phyloP scores from a whole-genome alignment of 2,888 invertebrate species.

The Leucoptera coffeella region DNA sequence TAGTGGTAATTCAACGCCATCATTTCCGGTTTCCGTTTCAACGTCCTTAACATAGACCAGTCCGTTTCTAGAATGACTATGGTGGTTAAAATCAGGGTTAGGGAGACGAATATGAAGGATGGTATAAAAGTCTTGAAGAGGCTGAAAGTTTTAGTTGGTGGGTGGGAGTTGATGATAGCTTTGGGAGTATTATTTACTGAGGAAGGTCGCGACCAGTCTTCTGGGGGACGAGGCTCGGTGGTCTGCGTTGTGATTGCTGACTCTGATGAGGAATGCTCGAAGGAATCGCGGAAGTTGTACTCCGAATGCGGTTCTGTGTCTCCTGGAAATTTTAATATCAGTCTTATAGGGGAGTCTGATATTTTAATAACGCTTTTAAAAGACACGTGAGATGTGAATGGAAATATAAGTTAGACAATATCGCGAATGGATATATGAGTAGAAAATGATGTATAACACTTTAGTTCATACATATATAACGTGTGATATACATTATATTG shows the following conservation, averaged over 20 bases:
- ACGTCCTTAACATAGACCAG: slow-evolving; percentile 57
- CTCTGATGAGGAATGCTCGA: slow-evolving; percentile 76
- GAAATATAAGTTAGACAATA: too few relatives aligned
- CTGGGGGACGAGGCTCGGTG: slow-evolving; percentile 5
- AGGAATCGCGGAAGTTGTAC: slow-evolving; percentile 69
- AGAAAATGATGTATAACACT: too few relatives aligned
- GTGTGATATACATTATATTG: too few relatives aligned
- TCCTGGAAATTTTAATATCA: too few relatives aligned
- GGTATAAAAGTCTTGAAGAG: slow-evolving; percentile 69
- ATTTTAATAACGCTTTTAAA: too few relatives aligned
- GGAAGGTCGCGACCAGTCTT: slow-evolving; percentile 30
- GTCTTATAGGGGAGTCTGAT: too few relatives aligned
- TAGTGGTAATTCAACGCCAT: slow-evolving; percentile 69
- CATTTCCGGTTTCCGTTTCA: slow-evolving; percentile 74
- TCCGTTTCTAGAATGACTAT: slow-evolving; percentile 75
- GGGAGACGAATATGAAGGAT: slow-evolving; percentile 68
- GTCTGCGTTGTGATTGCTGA: slow-evolving; percentile 56
- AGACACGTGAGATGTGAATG: too few relatives aligned
- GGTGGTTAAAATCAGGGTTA: slow-evolving; percentile 61
- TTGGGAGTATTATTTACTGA: slow-evolving; percentile 39
- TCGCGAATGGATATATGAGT: too few relatives aligned
- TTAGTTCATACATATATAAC: too few relatives aligned
- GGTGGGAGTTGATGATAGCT: slow-evolving; percentile 7
- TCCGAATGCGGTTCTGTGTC: slow-evolving; percentile 49
- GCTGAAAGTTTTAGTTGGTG: slow-evolving; percentile 48